Conservation (phyloP, 2,113 vertebrate species). For the Coptodon rendalli region DNA sequence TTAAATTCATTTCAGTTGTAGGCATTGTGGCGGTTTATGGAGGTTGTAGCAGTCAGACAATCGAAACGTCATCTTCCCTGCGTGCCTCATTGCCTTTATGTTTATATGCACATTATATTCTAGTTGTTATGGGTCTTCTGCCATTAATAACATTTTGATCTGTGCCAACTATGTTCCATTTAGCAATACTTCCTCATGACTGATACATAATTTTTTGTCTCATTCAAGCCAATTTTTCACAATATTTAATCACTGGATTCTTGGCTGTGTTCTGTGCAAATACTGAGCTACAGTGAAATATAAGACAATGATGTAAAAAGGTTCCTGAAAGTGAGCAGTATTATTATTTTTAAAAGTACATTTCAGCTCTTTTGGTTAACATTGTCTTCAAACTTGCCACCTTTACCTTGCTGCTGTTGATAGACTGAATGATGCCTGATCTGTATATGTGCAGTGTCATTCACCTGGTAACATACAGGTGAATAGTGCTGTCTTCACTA, state of each 20-base stretch:
- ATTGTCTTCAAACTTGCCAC: neutral
- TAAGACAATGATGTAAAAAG: neutral
- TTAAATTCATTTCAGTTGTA: neutral
- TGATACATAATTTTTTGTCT: neutral
- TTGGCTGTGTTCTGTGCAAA: neutral
- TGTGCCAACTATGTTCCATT: conserved; percentile 1
- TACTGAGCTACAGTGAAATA: neutral
- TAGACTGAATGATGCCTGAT: neutral
- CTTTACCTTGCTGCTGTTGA: neutral
- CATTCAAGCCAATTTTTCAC: neutral
- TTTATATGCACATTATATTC: conserved; percentile 12
- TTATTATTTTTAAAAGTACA: neutral
- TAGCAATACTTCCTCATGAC: neutral
- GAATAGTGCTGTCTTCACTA: neutral
- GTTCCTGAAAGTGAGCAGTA: neutral
- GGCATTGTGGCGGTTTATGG: neutral
- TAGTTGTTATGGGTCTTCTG: neutral
- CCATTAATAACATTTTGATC: neutral
- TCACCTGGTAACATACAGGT: neutral
- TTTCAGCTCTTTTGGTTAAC: neutral
- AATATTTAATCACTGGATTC: neutral
- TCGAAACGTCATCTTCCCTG: neutral
- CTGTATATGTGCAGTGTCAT: neutral
- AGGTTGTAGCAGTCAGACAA: neutral
- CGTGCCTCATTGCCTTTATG: neutral